Evolutionary conservation across 2,113 vertebrate genomes (phyloP).

Genomic region (Hypomesus transpacificus): DNA sequence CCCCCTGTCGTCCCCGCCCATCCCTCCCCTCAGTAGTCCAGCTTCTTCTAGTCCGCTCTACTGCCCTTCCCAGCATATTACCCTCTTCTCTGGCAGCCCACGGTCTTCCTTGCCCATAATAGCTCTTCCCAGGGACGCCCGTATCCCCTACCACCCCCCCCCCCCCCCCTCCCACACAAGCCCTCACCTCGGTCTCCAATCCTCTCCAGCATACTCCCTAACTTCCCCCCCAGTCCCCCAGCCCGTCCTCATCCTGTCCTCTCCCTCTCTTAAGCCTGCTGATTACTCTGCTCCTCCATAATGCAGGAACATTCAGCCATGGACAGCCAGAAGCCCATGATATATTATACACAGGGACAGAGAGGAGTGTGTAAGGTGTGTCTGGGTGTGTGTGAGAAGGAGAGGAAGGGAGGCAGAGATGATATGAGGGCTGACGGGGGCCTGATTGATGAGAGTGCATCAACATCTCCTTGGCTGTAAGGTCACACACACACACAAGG

Average conservation of each 20-base stretch:
- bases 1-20: no score
- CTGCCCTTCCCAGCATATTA: background rate
- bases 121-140: background rate
- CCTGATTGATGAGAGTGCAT: no score
- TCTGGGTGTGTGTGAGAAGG: background rate
- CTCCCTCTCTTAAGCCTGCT: background rate
- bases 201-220: background rate
- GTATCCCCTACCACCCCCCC: background rate
- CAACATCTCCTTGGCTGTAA: no score
- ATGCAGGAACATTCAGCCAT: conserved; percentile 8
- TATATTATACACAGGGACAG: background rate
- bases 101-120: no score
- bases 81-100: no score
- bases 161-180: background rate
- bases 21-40: background rate
- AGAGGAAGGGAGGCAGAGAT: background rate
- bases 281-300: background rate
- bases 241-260: background rate
- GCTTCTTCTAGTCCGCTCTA: no score
- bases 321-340: background rate
- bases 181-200: background rate
- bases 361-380: no score
- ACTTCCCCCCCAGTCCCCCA: background rate
- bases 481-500: no score
- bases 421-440: background rate